phyloP scores from a whole-genome alignment of 2,888 invertebrate species.

The Sericinus montela region DNA sequence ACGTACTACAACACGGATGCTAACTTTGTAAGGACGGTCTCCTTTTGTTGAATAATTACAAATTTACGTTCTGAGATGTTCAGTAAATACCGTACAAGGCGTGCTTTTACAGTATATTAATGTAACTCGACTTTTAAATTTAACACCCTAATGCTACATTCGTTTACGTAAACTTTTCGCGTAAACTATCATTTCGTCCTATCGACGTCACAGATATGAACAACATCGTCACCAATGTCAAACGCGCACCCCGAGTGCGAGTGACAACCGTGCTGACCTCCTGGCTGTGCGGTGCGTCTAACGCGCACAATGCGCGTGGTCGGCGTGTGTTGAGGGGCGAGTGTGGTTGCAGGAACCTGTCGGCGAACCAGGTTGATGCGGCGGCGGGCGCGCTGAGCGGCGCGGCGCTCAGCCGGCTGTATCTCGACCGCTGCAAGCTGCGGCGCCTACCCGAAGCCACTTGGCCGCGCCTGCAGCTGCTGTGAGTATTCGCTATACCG shows the following conservation, averaged over 20 bases:
- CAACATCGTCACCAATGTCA: no score
- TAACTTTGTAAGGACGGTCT: no score
- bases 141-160: no score
- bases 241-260: no score
- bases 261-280: no score
- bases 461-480: conserved; percentile 72
- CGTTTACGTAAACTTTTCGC: no score
- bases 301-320: no score
- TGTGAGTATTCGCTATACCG: conserved; percentile 72
- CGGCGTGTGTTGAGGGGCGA: not conserved
- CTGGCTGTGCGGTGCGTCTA: no score
- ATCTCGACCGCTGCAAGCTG: conserved; percentile 81
- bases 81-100: not conserved
- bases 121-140: no score
- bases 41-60: not conserved
- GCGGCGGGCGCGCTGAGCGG: conserved; percentile 82
- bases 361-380: conserved; percentile 86
- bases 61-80: not conserved
- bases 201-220: no score
- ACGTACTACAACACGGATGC: no score
- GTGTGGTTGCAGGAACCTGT: conserved; percentile 81
- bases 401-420: conserved; percentile 81
- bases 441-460: conserved; percentile 76
- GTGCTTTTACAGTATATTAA: not conserved
- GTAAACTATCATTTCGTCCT: no score